Evolutionary conservation across 2,888 invertebrate genomes (phyloP).

Genomic region (Pammene aurita): DNA sequence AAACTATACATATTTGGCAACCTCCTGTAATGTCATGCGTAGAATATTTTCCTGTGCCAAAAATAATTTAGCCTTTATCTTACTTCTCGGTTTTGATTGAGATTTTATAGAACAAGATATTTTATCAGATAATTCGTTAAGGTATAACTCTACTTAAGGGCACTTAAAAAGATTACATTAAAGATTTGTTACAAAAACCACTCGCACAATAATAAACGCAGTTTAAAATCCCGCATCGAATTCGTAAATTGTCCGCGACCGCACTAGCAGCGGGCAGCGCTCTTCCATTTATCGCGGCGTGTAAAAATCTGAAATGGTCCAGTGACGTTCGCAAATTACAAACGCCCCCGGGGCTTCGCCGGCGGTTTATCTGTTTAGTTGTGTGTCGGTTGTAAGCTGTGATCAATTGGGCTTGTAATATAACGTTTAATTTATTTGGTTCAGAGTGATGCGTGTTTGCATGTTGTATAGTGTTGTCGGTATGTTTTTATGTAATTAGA

Average conservation of each 20-base stretch:
- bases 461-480: no score
- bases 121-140: not conserved
- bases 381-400: conserved; percentile 32
- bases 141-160: no score
- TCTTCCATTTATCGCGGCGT: conserved; percentile 48
- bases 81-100: not conserved
- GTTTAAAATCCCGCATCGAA: not conserved
- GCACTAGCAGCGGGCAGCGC: conserved; percentile 39
- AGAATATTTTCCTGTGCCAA: not conserved
- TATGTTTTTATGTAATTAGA: no score
- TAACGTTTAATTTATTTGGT: not conserved
- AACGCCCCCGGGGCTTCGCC: conserved; percentile 53
- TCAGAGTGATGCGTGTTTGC: no score
- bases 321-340: conserved; percentile 54
- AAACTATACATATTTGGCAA: not conserved
- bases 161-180: not conserved
- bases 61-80: not conserved
- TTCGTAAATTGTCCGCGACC: not conserved
- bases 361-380: conserved; percentile 37
- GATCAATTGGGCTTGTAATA: conserved; percentile 27
- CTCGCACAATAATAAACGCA: not conserved
- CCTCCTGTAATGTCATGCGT: not conserved
- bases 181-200: not conserved
- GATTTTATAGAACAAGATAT: not conserved
- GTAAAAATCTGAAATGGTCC: conserved; percentile 57